Base-by-base conservation (phyloP, 2,888 invertebrate species). In the Ceraclea dissimilis region DNA sequence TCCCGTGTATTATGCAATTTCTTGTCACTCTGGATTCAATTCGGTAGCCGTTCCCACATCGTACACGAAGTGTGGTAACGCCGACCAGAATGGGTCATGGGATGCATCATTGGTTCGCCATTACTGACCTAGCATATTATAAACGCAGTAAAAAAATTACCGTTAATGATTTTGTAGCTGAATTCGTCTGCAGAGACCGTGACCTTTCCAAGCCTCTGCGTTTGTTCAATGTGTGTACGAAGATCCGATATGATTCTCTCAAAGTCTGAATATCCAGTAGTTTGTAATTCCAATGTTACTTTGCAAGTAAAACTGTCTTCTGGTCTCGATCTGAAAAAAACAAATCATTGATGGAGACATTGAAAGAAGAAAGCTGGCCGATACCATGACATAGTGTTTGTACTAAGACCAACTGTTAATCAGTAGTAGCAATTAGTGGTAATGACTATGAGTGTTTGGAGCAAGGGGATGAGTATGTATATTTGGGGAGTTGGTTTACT, bases 241-340 rank as follows among this genome's bases (percentile, higher is more conserved):
- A 90, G 70, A 1, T 77, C 69, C 2, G 75, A 67, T 21, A 71
- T 72, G 51, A 84, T 75, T 34, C 71, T 70, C 6, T 76, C 68
- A 11, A 78, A 78, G 61, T 83, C 74, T 51, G 79, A 78, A 65
- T 74, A 79, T 13, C 80, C 79, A 8, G 73, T 74, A 1, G 85
- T 83, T 8, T 82, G 80, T 52, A 90, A 73, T 68, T 89, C 88
- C 60, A 88, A 69, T 0, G 85, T 85, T 19, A 85, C 85, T 66
- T 80, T 79, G 53, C 80, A 80, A 8, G 79, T 75, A 66, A 85
- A 84, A 43, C 74, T 70, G 64, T 86, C 85, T 1, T 70, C 68
- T n/a, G 75, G 69, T 2, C 73, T 68, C 1, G 78, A 77, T 63
- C 83, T 83, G 70, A 2, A 75, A 73, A 58, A 34, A 21, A 26